These are phyloP conservation scores for Agelas oroides DNA, from an alignment of 37 sponge, comb jelly and placozoan genomes.

Conservation along the genomic window DNA sequence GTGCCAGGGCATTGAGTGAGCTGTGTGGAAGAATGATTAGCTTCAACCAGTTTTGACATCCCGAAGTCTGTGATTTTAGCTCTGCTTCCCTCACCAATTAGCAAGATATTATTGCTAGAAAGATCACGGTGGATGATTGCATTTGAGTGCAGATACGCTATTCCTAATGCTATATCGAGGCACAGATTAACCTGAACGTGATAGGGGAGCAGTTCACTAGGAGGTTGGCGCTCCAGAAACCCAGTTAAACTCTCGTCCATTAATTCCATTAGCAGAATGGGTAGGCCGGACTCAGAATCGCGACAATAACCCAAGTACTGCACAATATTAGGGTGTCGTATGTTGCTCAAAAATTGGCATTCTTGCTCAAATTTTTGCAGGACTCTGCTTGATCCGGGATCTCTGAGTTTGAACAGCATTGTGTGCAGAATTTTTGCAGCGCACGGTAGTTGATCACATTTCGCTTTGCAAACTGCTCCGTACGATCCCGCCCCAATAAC, in stretches of 20 bases:
- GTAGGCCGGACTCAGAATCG: neutral
- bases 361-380: slow-evolving; percentile 25
- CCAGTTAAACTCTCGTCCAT: slow-evolving; percentile 59
- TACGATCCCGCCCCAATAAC: slow-evolving; percentile 13
- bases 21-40: neutral
- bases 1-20: slow-evolving; percentile 38
- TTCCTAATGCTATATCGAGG: slow-evolving; percentile 20
- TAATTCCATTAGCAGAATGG: slow-evolving; percentile 55
- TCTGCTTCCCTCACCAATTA: neutral
- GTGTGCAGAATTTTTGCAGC: slow-evolving; percentile 43
- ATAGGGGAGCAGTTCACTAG: neutral
- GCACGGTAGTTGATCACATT: slow-evolving; percentile 24
- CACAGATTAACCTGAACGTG: slow-evolving; percentile 23
- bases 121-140: slow-evolving; percentile 44
- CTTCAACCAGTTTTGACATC: slow-evolving; percentile 29
- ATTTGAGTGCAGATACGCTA: slow-evolving; percentile 44
- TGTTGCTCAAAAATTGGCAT: slow-evolving; percentile 23
- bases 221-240: slow-evolving; percentile 32
- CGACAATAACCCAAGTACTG: slow-evolving; percentile 25
- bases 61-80: slow-evolving; percentile 66
- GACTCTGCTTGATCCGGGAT: neutral
- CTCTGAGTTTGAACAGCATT: neutral
- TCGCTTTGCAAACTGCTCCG: slow-evolving; percentile 25
- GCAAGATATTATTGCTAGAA: slow-evolving; percentile 53
- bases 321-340: slow-evolving; percentile 56